Conservation (phyloP, 2,113 vertebrate species). For the Pungitius pungitius region DNA sequence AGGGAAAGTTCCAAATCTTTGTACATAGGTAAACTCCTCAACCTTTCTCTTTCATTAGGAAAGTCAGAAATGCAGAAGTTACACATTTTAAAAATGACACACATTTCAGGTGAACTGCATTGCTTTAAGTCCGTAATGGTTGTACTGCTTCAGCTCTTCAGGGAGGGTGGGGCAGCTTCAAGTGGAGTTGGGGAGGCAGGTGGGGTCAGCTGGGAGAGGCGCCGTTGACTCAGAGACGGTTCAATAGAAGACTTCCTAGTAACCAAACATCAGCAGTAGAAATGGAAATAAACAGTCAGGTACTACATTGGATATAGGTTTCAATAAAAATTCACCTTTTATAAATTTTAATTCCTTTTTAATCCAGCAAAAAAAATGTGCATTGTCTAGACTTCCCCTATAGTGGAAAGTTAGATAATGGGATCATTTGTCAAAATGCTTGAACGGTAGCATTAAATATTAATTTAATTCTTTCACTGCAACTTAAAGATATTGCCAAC, state of each 20-base stretch:
- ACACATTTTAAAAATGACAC: background rate
- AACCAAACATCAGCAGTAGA: conserved; percentile 13
- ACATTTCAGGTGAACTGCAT: conserved; percentile 7
- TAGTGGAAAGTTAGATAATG: background rate
- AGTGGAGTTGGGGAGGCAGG: conserved; percentile 57
- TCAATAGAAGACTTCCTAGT: conserved; percentile 60
- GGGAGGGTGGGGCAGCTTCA: conserved; percentile 65
- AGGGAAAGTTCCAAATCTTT: conserved; percentile 4
- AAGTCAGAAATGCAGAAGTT: background rate
- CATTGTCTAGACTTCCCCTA: background rate
- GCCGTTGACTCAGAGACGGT: conserved; percentile 49
- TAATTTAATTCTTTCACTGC: background rate
- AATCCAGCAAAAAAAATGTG: background rate
- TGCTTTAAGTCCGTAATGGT: background rate
- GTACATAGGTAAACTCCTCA: background rate
- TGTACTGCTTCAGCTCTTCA: conserved; percentile 45
- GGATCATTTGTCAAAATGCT: background rate
- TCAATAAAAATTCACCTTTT: background rate
- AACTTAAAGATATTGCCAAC: background rate
- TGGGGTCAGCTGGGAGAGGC: conserved; percentile 60
- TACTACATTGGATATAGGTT: background rate
- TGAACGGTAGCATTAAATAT: background rate
- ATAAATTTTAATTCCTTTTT: background rate
- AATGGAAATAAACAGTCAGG: background rate
- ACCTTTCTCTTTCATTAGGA: background rate